Base-by-base conservation (phyloP, 2,113 vertebrate species). In the Oreochromis niloticus region DNA sequence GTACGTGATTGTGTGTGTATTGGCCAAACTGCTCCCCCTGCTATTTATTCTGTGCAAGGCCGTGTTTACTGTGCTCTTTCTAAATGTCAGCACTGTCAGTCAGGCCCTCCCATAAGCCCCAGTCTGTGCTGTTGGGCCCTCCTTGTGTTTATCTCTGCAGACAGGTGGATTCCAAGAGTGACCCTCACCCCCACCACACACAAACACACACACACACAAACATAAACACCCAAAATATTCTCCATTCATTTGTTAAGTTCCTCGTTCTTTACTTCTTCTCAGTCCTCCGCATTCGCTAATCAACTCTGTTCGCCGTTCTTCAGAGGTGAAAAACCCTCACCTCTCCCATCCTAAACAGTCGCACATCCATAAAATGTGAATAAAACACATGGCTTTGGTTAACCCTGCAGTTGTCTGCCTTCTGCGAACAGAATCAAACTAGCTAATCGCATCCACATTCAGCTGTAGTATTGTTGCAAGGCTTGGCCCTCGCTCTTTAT, bases 31-130 rank as follows among this genome's bases (percentile, higher is more conserved):
- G 56, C 85, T 87, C 81, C 66, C 39, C n/a, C 3, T 93, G 91
- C 86, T 95, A 92, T 96, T 96, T 96, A 93, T 96, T 93, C 84
- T 88, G 30, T 80, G 81, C 63, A 83, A 93, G 92, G 88, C 89
- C 89, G 90, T 95, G 95, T 96, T 95, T 95, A 96, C 92, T 92
- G 88, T 93, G 92, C 93, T 94, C 92, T 94, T 95, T 94, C 87
- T 91, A 96, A 96, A 96, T 96, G 96, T 96, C 96, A 96, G 87
- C 84, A 80, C 93, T 94, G 96, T 95, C 96, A 95, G 85, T 96
- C 95, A 95, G 85, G 85, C 61, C 85, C 82, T 91, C 88, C 86
- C 89, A 91, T 93, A 94, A 93, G 87, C 82, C 82, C 78, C 81
- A 59, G 85, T 91, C 90, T 63, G 81, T 89, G 88, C 94, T 92